Base-by-base conservation (phyloP, 2,888 invertebrate genomes). In the Tinea semifulvella region DNA sequence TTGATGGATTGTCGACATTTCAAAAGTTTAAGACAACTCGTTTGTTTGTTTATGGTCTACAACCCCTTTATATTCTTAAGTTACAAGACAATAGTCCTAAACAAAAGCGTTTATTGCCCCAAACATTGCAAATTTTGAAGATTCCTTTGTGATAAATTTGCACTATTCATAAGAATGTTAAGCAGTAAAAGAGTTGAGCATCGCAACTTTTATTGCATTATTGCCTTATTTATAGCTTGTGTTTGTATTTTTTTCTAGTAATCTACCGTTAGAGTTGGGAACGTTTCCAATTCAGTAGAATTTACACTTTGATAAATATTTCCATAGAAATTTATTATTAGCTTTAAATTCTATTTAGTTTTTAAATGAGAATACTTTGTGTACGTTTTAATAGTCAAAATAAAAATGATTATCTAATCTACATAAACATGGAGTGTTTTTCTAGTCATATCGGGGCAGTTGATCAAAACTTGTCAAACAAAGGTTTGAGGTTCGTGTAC, bases 401-500 rank as follows among this genome's bases (percentile, higher is more conserved):
- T 16, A 36, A 36, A 36, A 36, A 18, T 36, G 36, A 36, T 16
- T 18, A 18, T 22, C 40, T 13, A 40, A 40, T 40, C 40, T 40
- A 40, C 40, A 40, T 40, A 40, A 40, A 40, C 40, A 40, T 40
- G 13, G 18, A 22, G 22, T 40, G 17, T 40, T 13, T 40, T 38
- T 40, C 22, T 13, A 22, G 22, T 22, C 40, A 40, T 53, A 55
- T 53, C 53, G 36, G 38, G 27, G 17, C 28, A 35, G 44, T 44
- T 35, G 50, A 55, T 55, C 55, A 47, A 35, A 47, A 46, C 52
- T 50, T 54, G 55, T 55, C 55, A 53, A 53, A 54, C 53, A 51
- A 53, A 52, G 45, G 31, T 38, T 43, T 10, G 18, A 36, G 18
- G 2, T 36, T 18, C 16, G 18, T 36, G 36, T 36, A 36, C 36